Percentiles rank a stretch among this genome's conserved stretches.
phyloP scores from a whole-genome alignment of 2,797 vertebrate genomes.

The Dermochelys coriacea region DNA sequence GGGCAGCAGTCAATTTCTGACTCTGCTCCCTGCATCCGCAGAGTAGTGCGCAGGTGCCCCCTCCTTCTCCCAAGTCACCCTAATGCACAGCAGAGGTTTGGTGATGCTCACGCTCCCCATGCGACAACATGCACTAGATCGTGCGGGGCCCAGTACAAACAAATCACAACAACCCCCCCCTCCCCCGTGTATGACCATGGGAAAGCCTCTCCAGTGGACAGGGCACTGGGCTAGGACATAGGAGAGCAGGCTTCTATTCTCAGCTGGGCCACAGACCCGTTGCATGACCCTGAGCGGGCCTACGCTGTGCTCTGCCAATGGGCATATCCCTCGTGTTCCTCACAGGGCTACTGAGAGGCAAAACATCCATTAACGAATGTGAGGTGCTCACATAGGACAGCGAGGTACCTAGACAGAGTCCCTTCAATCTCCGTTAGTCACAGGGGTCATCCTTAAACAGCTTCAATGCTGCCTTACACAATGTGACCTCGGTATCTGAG shows the following conservation, averaged over 20 bases:
- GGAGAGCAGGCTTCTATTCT: neutral
- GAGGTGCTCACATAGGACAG: neutral
- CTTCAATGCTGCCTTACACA: neutral
- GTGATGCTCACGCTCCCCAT: neutral
- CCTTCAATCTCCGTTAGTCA: neutral
- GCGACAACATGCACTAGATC: neutral
- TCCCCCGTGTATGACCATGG: neutral
- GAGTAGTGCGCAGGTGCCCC: neutral
- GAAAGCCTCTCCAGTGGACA: neutral
- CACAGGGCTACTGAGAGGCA: neutral
- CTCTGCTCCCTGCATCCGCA: neutral
- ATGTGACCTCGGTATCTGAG: neutral
- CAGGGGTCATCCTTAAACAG: neutral
- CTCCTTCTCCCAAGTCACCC: neutral
- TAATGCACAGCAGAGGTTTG: neutral
- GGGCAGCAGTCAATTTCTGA: neutral
- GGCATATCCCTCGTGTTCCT: neutral
- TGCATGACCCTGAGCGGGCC: neutral
- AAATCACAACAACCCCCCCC: neutral
- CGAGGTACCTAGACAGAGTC: neutral
- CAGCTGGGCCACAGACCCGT: neutral
- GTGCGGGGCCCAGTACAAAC: neutral
- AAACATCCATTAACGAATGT: neutral
- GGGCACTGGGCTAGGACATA: neutral
- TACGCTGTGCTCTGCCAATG: neutral